phyloP scores from a whole-genome alignment of 2,797 vertebrate species.

The Acrossocheilus fasciatus region DNA sequence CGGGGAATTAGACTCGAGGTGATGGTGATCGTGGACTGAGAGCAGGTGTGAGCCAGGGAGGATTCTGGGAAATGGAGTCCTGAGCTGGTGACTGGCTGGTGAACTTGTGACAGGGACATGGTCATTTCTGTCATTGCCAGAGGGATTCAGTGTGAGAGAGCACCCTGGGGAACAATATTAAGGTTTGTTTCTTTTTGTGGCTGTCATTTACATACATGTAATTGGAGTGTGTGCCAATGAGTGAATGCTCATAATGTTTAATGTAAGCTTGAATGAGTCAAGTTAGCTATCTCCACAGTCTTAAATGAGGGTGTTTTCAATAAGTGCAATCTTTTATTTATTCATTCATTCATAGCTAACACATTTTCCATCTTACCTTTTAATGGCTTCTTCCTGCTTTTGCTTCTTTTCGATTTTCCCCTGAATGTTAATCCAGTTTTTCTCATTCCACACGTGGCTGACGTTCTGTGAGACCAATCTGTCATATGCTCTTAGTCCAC shows the following conservation, averaged over 20 bases:
- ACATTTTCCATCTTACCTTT: slow-evolving; percentile 82
- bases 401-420: slow-evolving; percentile 97
- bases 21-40: too few relatives aligned
- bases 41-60: too few relatives aligned
- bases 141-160: slow-evolving; percentile 66
- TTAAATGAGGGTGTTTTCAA: background rate
- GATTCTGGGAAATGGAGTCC: too few relatives aligned
- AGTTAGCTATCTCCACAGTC: background rate
- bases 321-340: background rate
- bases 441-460: slow-evolving; percentile 95
- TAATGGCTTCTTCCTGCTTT: slow-evolving; percentile 98
- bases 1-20: too few relatives aligned
- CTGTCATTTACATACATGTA: background rate
- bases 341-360: background rate
- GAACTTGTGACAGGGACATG: slow-evolving; percentile 25
- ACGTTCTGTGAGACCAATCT: slow-evolving; percentile 94
- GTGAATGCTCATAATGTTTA: background rate
- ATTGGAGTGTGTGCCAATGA: background rate
- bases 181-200: slow-evolving; percentile 16
- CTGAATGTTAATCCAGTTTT: slow-evolving; percentile 91
- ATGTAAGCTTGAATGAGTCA: background rate
- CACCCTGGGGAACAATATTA: slow-evolving; percentile 32
- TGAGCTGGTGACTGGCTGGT: too few relatives aligned
- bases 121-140: slow-evolving; percentile 62
- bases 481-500: slow-evolving; percentile 93